Evolutionary conservation across 2,113 vertebrate species (phyloP), one percentile per base, ranked within the genome.

Genomic region (Antechinus stuartii): DNA sequence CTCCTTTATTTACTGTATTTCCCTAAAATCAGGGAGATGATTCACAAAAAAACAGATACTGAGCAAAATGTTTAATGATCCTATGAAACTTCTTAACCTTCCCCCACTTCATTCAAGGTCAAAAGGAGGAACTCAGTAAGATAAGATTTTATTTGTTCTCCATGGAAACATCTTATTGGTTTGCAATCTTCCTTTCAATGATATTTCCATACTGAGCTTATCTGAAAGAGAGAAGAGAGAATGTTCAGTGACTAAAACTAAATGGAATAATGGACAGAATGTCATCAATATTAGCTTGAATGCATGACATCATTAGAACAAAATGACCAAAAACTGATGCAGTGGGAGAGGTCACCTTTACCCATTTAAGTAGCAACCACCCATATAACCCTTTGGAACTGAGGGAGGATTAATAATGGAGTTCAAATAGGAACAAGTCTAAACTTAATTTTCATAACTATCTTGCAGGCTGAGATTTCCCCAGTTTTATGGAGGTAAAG

Each of bases 281-380:
- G 5, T 27, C 35, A 68, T 12, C 4, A 35, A 30, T 27, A 30
- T 30, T 30, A 12, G 61, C 92, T 2, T 95, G 68, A 93, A 26
- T 25, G 89, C 76, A 16, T 96, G 24, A 53, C 95, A 91, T 61
- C 92, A 95, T 49, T 92, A 93, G 27, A 97, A 2, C 56, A 57
- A 57, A 2, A 94, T 91, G 8, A 26, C 35, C 1, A 55, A 92
- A 92, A 92, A 94, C 8, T 11, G 27, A 57, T 57, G 56, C 8
- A 30, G 27, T 30, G 27, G 56, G 10, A 61, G 26, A 61, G 27
- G 56, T 30, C 56, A 7, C 35, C 22, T 54, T 92, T 68, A 68
- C 11, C 0, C 30, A 35, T 76, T 55, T 93, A 92, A 95, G 5
- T 14, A 92, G 30, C 95, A 11, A 91, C 92, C 24, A 91, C 89